phyloP scores from a whole-genome alignment of 2,797 vertebrate species.

The Chloroceryle amazona region DNA sequence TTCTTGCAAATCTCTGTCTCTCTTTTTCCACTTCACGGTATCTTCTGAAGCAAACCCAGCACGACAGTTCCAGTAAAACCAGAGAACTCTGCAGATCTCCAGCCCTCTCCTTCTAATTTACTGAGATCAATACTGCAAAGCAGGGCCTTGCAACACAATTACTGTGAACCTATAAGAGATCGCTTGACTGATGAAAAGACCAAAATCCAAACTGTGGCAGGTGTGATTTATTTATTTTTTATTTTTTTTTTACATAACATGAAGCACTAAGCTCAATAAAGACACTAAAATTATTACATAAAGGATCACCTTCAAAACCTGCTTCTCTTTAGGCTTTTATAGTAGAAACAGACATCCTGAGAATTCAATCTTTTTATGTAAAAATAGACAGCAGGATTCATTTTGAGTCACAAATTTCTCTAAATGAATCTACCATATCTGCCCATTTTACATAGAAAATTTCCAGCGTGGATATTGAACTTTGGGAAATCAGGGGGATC shows the following conservation, averaged over 20 bases:
- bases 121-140: background rate
- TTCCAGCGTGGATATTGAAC: background rate
- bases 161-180: background rate
- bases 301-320: background rate
- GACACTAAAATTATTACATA: background rate
- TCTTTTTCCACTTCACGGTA: background rate
- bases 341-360: background rate
- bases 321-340: background rate
- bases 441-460: background rate
- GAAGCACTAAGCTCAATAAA: background rate
- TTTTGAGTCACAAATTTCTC: background rate
- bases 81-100: background rate
- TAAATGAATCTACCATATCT: background rate
- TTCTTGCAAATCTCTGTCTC: background rate
- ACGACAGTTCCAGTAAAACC: background rate
- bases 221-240: background rate
- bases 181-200: background rate
- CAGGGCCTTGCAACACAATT: fast-evolving
- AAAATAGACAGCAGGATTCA: background rate
- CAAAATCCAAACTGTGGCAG: background rate
- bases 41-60: background rate
- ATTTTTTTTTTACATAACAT: background rate
- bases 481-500: background rate
- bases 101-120: background rate
- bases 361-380: conserved; percentile 20